Percentiles rank a stretch among this genome's conserved stretches.
These are phyloP conservation scores for Corythaeola cristata DNA, from an alignment of 2,113 vertebrate species.

Conservation along the genomic window DNA sequence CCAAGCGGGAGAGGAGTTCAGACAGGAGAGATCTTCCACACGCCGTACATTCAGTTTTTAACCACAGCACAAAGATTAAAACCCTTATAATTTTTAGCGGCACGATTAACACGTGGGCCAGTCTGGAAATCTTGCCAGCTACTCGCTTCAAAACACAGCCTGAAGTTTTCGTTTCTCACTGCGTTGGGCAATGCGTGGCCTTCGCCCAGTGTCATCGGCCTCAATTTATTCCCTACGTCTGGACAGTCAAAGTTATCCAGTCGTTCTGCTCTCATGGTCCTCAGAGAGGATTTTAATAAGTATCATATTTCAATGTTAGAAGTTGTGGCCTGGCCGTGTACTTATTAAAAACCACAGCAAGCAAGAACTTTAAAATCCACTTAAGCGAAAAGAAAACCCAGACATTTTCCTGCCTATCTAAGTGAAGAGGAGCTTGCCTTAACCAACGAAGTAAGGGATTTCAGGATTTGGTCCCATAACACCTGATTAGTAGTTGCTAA, in stretches of 20 bases:
- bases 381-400: not conserved
- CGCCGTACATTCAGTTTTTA: not conserved
- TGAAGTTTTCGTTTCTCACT: not conserved
- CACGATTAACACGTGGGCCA: accelerated
- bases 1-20: not conserved
- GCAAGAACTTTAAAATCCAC: not conserved
- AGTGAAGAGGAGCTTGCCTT: not conserved
- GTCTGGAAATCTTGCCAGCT: not conserved
- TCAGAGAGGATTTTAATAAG: not conserved
- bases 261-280: not conserved
- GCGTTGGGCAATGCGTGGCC: accelerated
- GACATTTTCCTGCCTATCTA: not conserved
- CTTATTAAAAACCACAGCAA: not conserved
- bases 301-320: not conserved
- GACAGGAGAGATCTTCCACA: not conserved
- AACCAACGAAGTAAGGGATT: not conserved
- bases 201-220: not conserved
- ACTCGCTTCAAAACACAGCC: not conserved
- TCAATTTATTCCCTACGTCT: accelerated
- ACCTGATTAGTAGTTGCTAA: conserved; percentile 27
- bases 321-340: not conserved
- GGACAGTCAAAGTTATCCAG: not conserved
- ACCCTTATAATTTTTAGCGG: not conserved
- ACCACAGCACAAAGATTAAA: not conserved
- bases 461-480: not conserved